Base-by-base conservation (phyloP, 1,140 invertebrate species). In the Palaemon carinicauda region DNA sequence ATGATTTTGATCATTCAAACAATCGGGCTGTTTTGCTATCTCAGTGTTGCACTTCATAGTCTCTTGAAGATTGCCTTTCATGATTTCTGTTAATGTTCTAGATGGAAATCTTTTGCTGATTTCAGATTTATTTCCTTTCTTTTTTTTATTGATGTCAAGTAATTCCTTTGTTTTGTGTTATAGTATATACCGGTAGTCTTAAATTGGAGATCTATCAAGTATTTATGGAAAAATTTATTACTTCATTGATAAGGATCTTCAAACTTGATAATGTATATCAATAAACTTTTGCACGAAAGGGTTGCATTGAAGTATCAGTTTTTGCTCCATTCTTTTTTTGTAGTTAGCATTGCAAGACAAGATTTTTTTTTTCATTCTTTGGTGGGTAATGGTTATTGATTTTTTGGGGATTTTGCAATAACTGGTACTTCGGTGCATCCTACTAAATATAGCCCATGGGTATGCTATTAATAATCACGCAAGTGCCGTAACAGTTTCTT, bases 401-500 rank as follows among this genome's bases (percentile, higher is more conserved):
- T 21, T 17, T 33, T 75, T 73, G 77, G 77, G 53, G 71, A 53
- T 24, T 52, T 14, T 56, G 50, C 29, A 29, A 24, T 19, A 71
- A 81, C 50, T 81, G 41, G 60, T 81, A 65, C 41, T 65, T 81
- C 52, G 41, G 41, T 86, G 78, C 50, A 29, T 52, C 33, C 31
- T 69, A n/a, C n/a, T n/a, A n/a, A 24, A 60, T 51, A 41, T 54
- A 41, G 65, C 60, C 73, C 27, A 80, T 73, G 51, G 56, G 52
- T 31, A 78, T 60, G 33, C 33, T 60, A 51, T 33, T 54, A 80
- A 54, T 71, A 33, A 71, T 79, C 75, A 79, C 78, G 84, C 84
- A 80, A 86, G 77, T 86, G 84, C 84, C 84, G 75, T n/a, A 73
- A 80, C 69, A 73, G 73, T 86, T 86, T 71, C 69, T 65, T 86